phyloP scores from a whole-genome alignment of 2,888 invertebrate genomes.

The Antheraea assamensis region DNA sequence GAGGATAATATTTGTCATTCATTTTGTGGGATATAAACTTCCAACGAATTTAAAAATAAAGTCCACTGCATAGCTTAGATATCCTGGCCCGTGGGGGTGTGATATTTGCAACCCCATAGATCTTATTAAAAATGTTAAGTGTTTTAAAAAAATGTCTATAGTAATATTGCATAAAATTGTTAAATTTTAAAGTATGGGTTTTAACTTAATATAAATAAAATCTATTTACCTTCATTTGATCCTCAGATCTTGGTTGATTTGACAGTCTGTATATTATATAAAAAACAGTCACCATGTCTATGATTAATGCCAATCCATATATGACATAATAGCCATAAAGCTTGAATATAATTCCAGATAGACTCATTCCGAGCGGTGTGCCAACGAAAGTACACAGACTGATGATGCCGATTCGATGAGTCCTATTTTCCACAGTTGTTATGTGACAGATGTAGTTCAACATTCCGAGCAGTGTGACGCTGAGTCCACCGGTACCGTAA shows the following conservation, averaged over 20 bases:
- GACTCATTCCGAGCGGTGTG: constrained; percentile 40
- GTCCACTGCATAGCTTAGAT: too few species aligned
- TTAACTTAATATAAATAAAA: background rate
- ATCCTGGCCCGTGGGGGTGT: too few species aligned
- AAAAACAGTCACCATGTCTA: background rate
- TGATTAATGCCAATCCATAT: constrained; percentile 33
- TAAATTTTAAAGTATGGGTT: background rate
- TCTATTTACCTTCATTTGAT: background rate
- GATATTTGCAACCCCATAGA: too few species aligned
- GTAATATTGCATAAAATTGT: background rate
- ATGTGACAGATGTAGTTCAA: constrained; percentile 43
- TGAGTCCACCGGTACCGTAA: constrained; percentile 38
- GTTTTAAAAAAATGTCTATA: too few species aligned
- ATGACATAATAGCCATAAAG: constrained; percentile 39
- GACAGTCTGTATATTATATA: background rate
- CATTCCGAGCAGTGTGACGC: constrained; percentile 34
- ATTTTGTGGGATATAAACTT: too few species aligned
- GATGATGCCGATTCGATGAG: constrained; percentile 43
- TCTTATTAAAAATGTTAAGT: too few species aligned
- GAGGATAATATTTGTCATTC: too few species aligned
- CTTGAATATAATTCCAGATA: constrained; percentile 41
- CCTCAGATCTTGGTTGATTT: background rate
- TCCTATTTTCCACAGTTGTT: constrained; percentile 38
- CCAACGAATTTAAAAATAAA: too few species aligned
- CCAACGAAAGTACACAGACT: constrained; percentile 43